These are phyloP conservation scores for Trilocha varians DNA, from an alignment of 2,888 invertebrate genomes.

Conservation along the genomic window DNA sequence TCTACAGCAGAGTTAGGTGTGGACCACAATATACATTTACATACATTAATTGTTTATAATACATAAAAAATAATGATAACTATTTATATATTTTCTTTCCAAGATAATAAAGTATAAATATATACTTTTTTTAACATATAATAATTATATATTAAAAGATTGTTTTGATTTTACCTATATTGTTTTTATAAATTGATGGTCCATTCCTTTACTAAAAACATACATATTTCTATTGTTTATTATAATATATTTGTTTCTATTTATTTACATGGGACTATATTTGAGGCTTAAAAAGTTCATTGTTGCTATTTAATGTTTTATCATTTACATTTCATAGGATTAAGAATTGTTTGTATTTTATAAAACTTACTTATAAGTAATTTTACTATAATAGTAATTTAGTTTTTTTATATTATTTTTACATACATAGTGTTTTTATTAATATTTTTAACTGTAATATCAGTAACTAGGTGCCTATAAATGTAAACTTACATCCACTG, in stretches of 20 bases:
- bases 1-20: neutral
- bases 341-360: neutral
- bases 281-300: neutral
- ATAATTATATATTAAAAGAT: neutral
- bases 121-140: no score
- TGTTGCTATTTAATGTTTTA: conserved; percentile 1
- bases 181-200: neutral
- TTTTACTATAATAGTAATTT: neutral
- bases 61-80: neutral
- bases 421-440: neutral
- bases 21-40: neutral
- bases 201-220: neutral
- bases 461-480: neutral
- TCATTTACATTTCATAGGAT: neutral
- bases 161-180: neutral
- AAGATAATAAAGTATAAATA: no score
- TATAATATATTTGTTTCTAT: neutral
- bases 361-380: neutral
- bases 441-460: neutral
- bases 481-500: neutral
- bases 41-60: neutral
- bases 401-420: neutral
- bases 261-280: neutral
- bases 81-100: no score
- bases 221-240: neutral